Base-by-base conservation (phyloP, 2,113 vertebrate genomes). In the Ammospiza caudacuta region DNA sequence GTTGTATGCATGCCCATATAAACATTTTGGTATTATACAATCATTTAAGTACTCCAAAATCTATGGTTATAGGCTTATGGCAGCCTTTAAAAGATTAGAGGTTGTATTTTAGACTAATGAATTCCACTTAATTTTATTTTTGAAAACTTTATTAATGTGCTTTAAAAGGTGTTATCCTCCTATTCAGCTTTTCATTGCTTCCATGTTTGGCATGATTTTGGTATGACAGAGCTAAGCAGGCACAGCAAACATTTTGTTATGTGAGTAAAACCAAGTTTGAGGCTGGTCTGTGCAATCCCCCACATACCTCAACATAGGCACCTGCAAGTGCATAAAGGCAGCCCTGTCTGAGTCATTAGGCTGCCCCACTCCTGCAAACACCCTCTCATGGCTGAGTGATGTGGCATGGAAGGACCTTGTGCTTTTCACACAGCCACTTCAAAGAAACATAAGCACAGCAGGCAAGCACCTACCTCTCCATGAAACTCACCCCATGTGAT, bases 71-170 rank as follows among this genome's bases (percentile, higher is more conserved):
- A 85, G 59, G 58, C 29, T 94, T 82, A 77, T 59, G 44, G 10
- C 28, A 88, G 55, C 58, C 33, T 90, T 88, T 90, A 83, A 91
- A 96, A 94, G 31, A 84, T 67, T 68, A 81, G 72, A 61, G 28
- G 25, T 15, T 89, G 6, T 43, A 72, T 31, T 94, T 89, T 37
- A 87, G 25, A 72, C 46, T 81, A 80, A 81, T 46, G 31, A 84
- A 94, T 90, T 93, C 47, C 63, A 86, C 31, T 90, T 72, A 46
- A 16, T 83, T 95, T 92, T 90, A 21, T 88, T 75, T 92, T 72
- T 54, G 15, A 88, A 90, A 92, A 81, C 13, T 39, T 75, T 67
- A 90, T 88, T 77, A 67, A 67, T 68, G 39, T 51, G 18, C 49
- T 85, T 89, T 88, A 83, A 83, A 85, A 58, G 44, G 64, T 75